Evolutionary conservation across 2,113 vertebrate genomes (phyloP).

Genomic region (Scophthalmus maximus): DNA sequence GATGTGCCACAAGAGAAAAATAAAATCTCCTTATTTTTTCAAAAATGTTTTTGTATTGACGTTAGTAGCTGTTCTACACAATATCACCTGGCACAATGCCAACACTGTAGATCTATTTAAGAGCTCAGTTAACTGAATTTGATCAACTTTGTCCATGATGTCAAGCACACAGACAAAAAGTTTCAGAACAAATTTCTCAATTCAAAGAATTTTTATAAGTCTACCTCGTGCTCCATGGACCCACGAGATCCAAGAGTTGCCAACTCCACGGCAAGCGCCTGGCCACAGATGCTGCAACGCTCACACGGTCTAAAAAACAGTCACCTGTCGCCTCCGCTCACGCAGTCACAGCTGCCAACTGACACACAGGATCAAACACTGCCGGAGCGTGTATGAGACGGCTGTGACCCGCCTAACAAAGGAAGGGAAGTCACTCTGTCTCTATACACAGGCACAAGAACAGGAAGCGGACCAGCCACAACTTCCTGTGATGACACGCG

Average conservation of each 20-base stretch:
- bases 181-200: background rate
- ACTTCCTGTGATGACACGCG: constrained; percentile 80
- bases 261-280: constrained; percentile 10
- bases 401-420: constrained; percentile 34
- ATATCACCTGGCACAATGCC: background rate
- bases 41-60: too few species aligned
- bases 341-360: constrained; percentile 53
- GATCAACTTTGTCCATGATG: background rate
- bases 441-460: constrained; percentile 43
- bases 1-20: background rate
- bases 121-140: background rate
- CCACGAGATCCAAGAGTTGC: background rate
- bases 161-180: background rate
- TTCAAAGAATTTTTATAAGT: constrained; percentile 24
- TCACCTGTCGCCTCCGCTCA: constrained; percentile 56
- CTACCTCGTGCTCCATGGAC: constrained; percentile 85
- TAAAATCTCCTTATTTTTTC: background rate
- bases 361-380: constrained; percentile 12
- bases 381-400: constrained; percentile 3
- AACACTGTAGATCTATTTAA: background rate
- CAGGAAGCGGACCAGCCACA: constrained; percentile 79
- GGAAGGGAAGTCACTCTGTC: constrained; percentile 42
- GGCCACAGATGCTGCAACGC: constrained; percentile 5
- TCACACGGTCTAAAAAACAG: constrained; percentile 1
- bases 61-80: too few species aligned